Conservation (phyloP, 1,140 invertebrate genomes). For the Zaprionus camerounensis region DNA sequence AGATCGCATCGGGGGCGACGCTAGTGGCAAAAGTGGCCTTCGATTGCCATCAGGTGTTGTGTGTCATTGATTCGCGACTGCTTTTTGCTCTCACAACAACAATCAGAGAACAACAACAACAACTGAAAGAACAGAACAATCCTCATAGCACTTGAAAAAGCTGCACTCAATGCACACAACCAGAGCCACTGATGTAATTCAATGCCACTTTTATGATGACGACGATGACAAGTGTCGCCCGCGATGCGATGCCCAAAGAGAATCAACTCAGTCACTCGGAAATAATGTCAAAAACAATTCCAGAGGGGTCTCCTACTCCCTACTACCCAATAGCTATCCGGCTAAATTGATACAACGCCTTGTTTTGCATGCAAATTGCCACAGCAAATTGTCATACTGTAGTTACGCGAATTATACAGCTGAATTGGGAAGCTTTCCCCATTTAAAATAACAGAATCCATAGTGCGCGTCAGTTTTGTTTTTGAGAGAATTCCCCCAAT, state of each 20-base stretch:
- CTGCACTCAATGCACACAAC: slow-evolving; percentile 74
- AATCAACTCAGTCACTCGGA: slow-evolving; percentile 23
- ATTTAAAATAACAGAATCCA: background rate
- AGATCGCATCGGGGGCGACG: slow-evolving; percentile 26
- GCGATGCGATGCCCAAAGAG: slow-evolving; percentile 19
- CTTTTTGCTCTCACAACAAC: slow-evolving; percentile 54
- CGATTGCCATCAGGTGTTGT: slow-evolving; percentile 76
- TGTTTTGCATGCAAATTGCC: slow-evolving; percentile 75
- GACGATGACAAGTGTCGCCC: slow-evolving; percentile 30
- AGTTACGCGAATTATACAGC: slow-evolving; percentile 16
- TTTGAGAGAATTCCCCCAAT: background rate
- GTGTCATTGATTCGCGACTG: slow-evolving; percentile 64
- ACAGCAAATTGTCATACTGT: slow-evolving; percentile 54
- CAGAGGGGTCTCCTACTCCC: background rate
- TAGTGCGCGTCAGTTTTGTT: background rate
- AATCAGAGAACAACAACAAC: background rate
- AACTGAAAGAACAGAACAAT: background rate
- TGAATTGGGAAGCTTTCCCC: background rate
- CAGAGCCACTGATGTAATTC: slow-evolving; percentile 81
- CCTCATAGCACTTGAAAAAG: slow-evolving; percentile 39
- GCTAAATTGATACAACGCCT: slow-evolving; percentile 11
- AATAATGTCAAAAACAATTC: slow-evolving; percentile 16
- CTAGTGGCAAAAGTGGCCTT: slow-evolving; percentile 65
- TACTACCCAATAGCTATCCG: background rate
- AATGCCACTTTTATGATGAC: slow-evolving; percentile 70